These are phyloP conservation scores for Oncorhynchus clarkii DNA, from an alignment of 2,113 vertebrate genomes.

Conservation along the genomic window DNA sequence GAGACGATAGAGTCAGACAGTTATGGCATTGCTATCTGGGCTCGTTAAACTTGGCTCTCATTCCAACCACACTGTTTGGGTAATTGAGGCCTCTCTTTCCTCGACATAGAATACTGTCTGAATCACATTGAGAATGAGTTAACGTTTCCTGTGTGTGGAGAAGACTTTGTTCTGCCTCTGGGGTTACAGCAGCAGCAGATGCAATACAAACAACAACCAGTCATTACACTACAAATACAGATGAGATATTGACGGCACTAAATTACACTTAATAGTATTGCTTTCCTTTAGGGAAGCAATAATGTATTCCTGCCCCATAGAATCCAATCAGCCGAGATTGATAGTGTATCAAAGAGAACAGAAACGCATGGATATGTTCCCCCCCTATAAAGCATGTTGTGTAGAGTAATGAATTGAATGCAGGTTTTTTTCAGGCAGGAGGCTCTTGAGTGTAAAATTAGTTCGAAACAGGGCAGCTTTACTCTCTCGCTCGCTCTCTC, in stretches of 20 bases:
- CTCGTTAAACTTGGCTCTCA: slow-evolving; percentile 15
- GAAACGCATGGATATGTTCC: neutral
- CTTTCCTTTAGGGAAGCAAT: neutral
- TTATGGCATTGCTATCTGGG: slow-evolving; percentile 19
- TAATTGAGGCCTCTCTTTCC: slow-evolving; percentile 11
- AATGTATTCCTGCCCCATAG: neutral
- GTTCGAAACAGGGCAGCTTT: neutral
- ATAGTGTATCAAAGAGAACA: neutral
- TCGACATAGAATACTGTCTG: neutral
- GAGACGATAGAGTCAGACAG: slow-evolving; percentile 14
- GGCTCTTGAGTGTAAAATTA: neutral
- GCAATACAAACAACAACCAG: neutral
- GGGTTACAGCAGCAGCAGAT: neutral
- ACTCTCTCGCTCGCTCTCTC: neutral
- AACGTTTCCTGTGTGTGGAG: neutral
- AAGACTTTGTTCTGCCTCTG: neutral
- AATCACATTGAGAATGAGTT: neutral
- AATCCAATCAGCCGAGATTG: neutral
- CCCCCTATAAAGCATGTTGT: neutral
- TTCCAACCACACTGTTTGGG: slow-evolving; percentile 15
- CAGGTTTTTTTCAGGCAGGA: neutral
- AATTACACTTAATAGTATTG: neutral
- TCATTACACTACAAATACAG: neutral
- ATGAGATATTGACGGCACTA: neutral
- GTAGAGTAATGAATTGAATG: neutral